Conservation (phyloP, 2,888 invertebrate species). For the Meta bourneti region DNA sequence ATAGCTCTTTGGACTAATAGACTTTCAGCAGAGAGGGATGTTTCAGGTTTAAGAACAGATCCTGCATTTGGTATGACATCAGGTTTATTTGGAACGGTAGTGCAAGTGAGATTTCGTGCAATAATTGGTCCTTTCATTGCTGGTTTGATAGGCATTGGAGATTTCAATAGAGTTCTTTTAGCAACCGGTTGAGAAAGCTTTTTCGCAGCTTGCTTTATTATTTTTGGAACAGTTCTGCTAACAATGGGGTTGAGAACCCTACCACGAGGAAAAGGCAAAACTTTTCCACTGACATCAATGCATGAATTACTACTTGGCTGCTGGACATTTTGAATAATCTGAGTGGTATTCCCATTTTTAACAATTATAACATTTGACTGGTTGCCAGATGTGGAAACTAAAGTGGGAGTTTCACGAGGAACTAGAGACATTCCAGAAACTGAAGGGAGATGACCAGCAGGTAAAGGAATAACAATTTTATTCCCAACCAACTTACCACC, state of each 20-base stretch:
- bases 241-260: constrained; percentile 37
- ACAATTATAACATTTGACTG: constrained; percentile 67
- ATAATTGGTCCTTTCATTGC: not conserved
- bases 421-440: constrained; percentile 33
- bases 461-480: constrained; percentile 74
- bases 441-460: constrained; percentile 31
- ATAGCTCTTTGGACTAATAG: constrained; percentile 42
- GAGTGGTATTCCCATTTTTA: constrained; percentile 65
- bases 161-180: constrained; percentile 45
- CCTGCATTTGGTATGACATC: not conserved
- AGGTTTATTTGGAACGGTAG: not conserved
- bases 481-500: constrained; percentile 58
- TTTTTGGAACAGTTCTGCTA: constrained; percentile 61
- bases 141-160: not conserved
- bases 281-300: constrained; percentile 11
- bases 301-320: not conserved
- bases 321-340: constrained; percentile 58
- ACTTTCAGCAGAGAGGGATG: constrained; percentile 42
- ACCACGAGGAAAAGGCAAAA: constrained; percentile 14
- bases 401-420: constrained; percentile 23
- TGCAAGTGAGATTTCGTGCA: not conserved
- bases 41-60: not conserved
- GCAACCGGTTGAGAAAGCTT: constrained; percentile 42
- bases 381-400: constrained; percentile 14
- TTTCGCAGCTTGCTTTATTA: constrained; percentile 61